Evolutionary conservation across 2,113 vertebrate genomes (phyloP).

Genomic region (Ptilorrhoa leucosticta): DNA sequence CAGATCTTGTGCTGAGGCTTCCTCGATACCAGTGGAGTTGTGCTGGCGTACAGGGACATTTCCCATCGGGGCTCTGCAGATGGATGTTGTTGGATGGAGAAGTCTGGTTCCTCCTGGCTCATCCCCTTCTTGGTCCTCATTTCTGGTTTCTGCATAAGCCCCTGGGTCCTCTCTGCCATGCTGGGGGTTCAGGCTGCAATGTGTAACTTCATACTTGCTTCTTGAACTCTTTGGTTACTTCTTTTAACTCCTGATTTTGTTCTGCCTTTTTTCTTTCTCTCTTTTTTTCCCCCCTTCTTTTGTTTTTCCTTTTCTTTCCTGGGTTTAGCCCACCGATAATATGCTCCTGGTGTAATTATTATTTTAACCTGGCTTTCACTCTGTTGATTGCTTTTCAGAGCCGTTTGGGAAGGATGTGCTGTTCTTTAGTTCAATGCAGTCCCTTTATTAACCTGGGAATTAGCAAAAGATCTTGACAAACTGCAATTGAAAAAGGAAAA

Average conservation of each 20-base stretch:
- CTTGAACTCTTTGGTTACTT: neutral
- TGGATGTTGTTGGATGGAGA: neutral
- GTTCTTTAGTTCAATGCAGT: neutral
- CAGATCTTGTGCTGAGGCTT: neutral
- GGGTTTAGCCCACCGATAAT: neutral
- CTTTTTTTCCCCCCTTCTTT: rapidly evolving
- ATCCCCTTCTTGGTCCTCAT: neutral
- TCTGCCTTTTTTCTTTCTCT: neutral
- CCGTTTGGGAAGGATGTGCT: neutral
- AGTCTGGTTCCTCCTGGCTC: neutral
- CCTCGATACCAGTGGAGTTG: neutral
- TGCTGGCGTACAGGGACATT: neutral
- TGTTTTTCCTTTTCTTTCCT: neutral
- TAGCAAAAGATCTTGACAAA: neutral
- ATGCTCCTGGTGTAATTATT: neutral
- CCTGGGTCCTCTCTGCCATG: neutral
- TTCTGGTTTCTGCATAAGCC: neutral
- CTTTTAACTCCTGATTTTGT: neutral
- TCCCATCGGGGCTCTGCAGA: neutral
- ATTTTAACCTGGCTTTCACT: neutral
- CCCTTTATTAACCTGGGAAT: neutral
- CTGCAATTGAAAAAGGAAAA: neutral
- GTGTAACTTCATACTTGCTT: neutral
- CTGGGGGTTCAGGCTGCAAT: neutral
- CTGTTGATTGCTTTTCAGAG: neutral